Base-by-base conservation (phyloP, 1,140 invertebrate species). In the Drosophila mayri region DNA sequence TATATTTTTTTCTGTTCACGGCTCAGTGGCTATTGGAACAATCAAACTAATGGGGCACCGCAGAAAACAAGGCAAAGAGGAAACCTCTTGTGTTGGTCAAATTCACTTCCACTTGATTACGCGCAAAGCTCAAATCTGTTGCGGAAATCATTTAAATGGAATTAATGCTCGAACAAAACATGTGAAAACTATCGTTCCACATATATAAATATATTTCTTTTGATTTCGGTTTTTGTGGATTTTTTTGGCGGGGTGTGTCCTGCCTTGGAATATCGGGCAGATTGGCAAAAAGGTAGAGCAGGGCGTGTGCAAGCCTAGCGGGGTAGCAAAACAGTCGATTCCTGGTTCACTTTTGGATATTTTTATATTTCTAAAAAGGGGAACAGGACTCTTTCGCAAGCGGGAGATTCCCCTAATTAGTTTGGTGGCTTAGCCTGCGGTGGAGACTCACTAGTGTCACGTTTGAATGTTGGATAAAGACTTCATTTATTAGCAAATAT, bases 151-250 rank as follows among this genome's bases (percentile, higher is more conserved):
- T 77, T 91, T 91, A 74, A 78, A 80, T 52, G 88, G 88, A 91
- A 91, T 81, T 91, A 91, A 91, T 91, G 72, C 79, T 73, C 52
- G 73, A 91, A 91, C 88, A 91, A 91, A 91, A 91, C 84, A 88
- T 90, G 74, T 71, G 86, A 85, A 90, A 90, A 90, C 85, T 90
- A 88, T 88, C 81, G 68, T 64, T 38, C 60, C 20, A 43, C 38
- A 55, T 35, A 52, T 41, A 43, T 35, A 54, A 32, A 59, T 44
- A 67, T 44, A 59, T 37, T 55, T 47, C 38, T 20, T 49, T 54
- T 49, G 40, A 35, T 44, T 78, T 35, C 20, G 25, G 20, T 60
- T 57, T 65, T 12, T n/a, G 2, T 16, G 14, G 44, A 3, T 30
- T 41, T 46, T 28, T 44, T 44, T 35, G 50, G 35, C 35, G 62